phyloP scores from a whole-genome alignment of 2,113 vertebrate genomes.

The Pogonocichla stellata region DNA sequence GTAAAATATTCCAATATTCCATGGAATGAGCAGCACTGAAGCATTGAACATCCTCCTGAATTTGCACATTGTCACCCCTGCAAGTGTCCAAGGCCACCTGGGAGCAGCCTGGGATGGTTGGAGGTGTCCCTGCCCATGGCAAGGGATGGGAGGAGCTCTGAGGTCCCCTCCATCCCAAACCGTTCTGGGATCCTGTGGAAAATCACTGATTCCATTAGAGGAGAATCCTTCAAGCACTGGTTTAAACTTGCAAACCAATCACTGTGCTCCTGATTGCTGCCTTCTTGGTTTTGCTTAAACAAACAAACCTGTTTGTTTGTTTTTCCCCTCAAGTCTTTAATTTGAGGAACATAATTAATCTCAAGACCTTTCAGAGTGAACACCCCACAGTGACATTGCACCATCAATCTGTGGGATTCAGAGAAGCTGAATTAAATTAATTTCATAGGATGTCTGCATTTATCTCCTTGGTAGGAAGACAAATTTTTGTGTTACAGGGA shows the following conservation, averaged over 20 bases:
- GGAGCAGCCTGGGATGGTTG: neutral
- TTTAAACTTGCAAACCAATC: neutral
- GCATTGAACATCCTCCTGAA: neutral
- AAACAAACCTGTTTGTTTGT: neutral
- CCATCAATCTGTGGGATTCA: neutral
- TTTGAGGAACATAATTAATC: neutral
- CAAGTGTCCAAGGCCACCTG: neutral
- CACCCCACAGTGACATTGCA: rapidly evolving
- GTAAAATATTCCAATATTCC: neutral
- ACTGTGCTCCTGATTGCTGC: neutral
- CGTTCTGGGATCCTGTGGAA: neutral
- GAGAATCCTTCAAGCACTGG: neutral
- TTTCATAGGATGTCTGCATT: neutral
- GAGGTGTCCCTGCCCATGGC: neutral
- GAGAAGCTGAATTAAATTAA: neutral
- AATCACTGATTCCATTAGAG: neutral
- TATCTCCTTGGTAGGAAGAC: slow-evolving; percentile 17
- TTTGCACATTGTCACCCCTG: neutral
- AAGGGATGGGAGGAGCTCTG: neutral
- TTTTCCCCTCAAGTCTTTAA: neutral
- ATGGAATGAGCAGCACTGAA: neutral
- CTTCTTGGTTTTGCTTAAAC: neutral
- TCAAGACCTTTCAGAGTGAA: neutral
- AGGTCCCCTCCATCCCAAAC: neutral
- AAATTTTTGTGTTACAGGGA: neutral